Evolutionary conservation across 2,113 vertebrate species (phyloP).

Genomic region (Sakesphorus luctuosus): DNA sequence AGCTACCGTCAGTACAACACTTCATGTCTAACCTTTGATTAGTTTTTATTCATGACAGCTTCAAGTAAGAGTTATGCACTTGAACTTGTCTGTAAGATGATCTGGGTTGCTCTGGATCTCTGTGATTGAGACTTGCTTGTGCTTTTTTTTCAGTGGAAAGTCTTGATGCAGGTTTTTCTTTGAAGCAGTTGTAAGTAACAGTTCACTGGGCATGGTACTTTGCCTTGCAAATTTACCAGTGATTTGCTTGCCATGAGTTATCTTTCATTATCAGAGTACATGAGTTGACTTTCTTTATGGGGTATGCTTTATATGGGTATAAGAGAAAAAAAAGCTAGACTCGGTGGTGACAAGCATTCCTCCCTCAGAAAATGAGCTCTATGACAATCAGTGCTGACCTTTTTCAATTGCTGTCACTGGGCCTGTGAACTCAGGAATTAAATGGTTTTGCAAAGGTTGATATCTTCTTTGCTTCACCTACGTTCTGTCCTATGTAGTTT

Average conservation of each 20-base stretch:
- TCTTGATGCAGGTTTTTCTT: not conserved
- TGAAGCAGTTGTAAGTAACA: not conserved
- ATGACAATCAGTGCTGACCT: accelerated
- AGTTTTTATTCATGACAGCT: not conserved
- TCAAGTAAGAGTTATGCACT: not conserved
- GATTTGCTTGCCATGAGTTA: not conserved
- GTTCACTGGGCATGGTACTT: not conserved
- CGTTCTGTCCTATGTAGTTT: not conserved
- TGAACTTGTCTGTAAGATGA: not conserved
- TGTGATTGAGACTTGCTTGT: not conserved
- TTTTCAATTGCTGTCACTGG: not conserved
- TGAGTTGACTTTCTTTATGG: not conserved
- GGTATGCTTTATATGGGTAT: not conserved
- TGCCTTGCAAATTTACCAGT: not conserved
- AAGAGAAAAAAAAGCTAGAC: not conserved
- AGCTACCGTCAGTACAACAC: not conserved
- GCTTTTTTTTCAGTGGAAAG: not conserved
- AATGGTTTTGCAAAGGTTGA: not conserved
- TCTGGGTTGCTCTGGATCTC: not conserved
- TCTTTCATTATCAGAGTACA: not conserved
- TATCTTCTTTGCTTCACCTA: not conserved
- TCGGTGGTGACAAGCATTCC: not conserved
- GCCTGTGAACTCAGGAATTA: not conserved
- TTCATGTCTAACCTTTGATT: not conserved
- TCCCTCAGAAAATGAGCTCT: not conserved